A percentile compares a stretch with the other conserved stretches of the same genome.
Evolutionary conservation across 1,140 invertebrate species (phyloP).

Genomic region (Ooceraea biroi): DNA sequence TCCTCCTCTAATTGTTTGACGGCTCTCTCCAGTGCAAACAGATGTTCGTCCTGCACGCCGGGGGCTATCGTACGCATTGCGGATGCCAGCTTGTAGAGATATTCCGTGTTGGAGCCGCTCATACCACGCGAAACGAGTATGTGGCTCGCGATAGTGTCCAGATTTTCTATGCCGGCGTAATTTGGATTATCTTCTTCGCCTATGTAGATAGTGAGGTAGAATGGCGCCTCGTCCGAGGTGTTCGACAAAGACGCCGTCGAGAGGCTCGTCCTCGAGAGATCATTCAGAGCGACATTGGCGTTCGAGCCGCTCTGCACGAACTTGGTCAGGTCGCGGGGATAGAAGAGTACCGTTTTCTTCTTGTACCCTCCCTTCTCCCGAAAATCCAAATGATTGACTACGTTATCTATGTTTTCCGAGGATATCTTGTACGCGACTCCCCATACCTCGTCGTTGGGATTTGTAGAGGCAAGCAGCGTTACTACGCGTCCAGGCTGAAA

Average conservation of each 20-base stretch:
- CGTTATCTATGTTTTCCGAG: conserved; percentile 89
- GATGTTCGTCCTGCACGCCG: conserved; percentile 90
- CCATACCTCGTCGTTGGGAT: conserved; percentile 91
- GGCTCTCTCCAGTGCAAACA: conserved; percentile 91
- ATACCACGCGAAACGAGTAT: conserved; percentile 91
- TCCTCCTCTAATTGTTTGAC: conserved; percentile 84
- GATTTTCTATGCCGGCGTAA: conserved; percentile 91
- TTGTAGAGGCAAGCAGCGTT: conserved; percentile 91
- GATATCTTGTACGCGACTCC: conserved; percentile 96
- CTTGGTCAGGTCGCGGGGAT: conserved; percentile 87
- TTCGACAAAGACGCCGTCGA: conserved; percentile 12
- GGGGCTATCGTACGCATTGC: conserved; percentile 92
- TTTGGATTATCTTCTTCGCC: conserved; percentile 92
- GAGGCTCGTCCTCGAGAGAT: not conserved
- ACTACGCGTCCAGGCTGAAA: conserved; percentile 95
- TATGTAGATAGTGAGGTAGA: conserved; percentile 94
- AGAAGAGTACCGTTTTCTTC: conserved; percentile 89
- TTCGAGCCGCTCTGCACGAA: conserved; percentile 27
- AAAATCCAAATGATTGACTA: conserved; percentile 93
- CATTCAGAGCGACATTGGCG: not conserved
- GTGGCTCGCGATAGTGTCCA: conserved; percentile 92
- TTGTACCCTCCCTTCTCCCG: conserved; percentile 96
- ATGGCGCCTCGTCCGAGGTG: conserved; percentile 84
- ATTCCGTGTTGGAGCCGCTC: conserved; percentile 95
- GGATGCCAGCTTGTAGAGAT: conserved; percentile 93